Evolutionary conservation across 1,140 invertebrate species (phyloP).

Genomic region (Andricus grossulariae): DNA sequence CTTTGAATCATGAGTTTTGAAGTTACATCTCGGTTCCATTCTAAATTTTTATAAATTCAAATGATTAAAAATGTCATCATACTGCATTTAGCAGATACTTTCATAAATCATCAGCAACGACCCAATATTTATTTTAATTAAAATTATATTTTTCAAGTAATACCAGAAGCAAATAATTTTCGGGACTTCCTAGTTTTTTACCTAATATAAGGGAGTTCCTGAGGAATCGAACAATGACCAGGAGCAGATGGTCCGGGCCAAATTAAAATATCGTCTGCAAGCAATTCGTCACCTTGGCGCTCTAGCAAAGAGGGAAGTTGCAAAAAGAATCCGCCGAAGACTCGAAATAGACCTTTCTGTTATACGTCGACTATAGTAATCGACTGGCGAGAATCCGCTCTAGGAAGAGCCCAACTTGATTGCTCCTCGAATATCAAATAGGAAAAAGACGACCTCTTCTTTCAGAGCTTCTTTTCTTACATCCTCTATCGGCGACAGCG

Average conservation of each 20-base stretch:
- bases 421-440: constrained; percentile 29
- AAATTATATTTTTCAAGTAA: too few relatives aligned
- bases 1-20: too few relatives aligned
- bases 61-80: too few relatives aligned
- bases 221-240: neutral
- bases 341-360: constrained; percentile 22
- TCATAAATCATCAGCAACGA: too few relatives aligned
- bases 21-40: too few relatives aligned
- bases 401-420: constrained; percentile 21
- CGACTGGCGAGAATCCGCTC: constrained; percentile 19
- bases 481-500: constrained; percentile 2
- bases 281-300: constrained; percentile 42
- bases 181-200: too few relatives aligned
- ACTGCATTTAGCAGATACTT: too few relatives aligned
- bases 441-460: constrained; percentile 24
- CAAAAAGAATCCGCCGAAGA: constrained; percentile 28
- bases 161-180: too few relatives aligned
- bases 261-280: constrained; percentile 47
- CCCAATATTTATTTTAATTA: too few relatives aligned
- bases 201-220: neutral
- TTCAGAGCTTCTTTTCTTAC: constrained; percentile 18
- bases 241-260: constrained; percentile 39
- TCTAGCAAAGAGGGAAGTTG: neutral
- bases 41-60: too few relatives aligned
- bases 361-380: constrained; percentile 27